A percentile compares a stretch with the other conserved stretches of the same genome.
Evolutionary conservation across 2,797 vertebrate species (phyloP).

Genomic region (Helicolenus hilgendorfi): DNA sequence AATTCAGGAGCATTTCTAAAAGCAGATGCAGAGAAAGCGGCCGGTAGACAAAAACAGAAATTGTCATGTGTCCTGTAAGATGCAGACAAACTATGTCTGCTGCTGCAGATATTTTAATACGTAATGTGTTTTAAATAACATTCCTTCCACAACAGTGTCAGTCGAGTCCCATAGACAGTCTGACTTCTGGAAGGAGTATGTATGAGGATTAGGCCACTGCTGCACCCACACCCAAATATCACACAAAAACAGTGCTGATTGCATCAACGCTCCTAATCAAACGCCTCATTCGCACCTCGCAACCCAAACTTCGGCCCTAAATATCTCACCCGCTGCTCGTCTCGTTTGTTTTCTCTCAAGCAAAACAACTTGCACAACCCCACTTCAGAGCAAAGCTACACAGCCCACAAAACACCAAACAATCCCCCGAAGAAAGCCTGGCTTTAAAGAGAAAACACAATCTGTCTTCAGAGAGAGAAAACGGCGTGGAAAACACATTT

Average conservation of each 20-base stretch:
- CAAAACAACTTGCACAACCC: slow-evolving; percentile 62
- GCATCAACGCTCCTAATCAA: slow-evolving; percentile 47
- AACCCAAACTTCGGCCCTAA: slow-evolving; percentile 47
- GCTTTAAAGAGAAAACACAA: slow-evolving; percentile 48
- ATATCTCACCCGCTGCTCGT: slow-evolving; percentile 12
- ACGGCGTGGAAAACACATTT: slow-evolving; percentile 59
- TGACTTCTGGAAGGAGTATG: slow-evolving; percentile 7
- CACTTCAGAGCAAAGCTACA: slow-evolving; percentile 49
- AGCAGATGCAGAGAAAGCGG: slow-evolving; percentile 35
- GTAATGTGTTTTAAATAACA: slow-evolving; percentile 41
- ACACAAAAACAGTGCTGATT: slow-evolving; percentile 12
- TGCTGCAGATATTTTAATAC: slow-evolving; percentile 37
- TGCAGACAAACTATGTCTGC: slow-evolving; percentile 32
- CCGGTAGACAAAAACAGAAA: slow-evolving; percentile 42
- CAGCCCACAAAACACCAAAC: slow-evolving; percentile 68
- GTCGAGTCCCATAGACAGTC: neutral
- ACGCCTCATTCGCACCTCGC: slow-evolving; percentile 29
- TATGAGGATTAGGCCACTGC: neutral
- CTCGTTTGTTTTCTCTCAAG: slow-evolving; percentile 37
- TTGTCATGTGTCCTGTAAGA: slow-evolving; percentile 47
- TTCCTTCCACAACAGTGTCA: slow-evolving; percentile 25
- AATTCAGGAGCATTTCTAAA: slow-evolving; percentile 33
- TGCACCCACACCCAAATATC: neutral
- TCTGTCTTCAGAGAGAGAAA: slow-evolving; percentile 58
- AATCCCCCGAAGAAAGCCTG: slow-evolving; percentile 53